Conservation (phyloP, 2,113 vertebrate species). For the Cavia porcellus region DNA sequence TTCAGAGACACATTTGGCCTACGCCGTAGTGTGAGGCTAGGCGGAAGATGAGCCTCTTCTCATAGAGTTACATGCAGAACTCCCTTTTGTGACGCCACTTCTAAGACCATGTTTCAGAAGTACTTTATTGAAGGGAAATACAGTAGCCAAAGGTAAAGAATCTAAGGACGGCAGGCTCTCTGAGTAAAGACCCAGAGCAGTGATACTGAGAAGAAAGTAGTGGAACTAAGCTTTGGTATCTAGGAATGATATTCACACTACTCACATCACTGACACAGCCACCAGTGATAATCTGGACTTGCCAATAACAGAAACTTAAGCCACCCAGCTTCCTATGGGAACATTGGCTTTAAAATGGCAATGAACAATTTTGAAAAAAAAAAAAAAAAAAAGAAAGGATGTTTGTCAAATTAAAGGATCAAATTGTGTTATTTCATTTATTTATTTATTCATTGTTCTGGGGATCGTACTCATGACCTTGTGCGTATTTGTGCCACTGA, state of each 20-base stretch:
- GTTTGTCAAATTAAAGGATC: constrained; percentile 43
- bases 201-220: neutral
- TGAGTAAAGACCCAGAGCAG: neutral
- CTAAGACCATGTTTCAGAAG: neutral
- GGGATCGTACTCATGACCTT: too few relatives aligned
- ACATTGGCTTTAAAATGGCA: constrained; percentile 42
- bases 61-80: neutral
- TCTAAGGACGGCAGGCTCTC: constrained; percentile 6
- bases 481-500: too few relatives aligned
- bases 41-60: neutral
- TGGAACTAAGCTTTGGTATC: constrained; percentile 17
- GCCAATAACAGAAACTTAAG: constrained; percentile 35
- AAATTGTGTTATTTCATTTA: neutral
- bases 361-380: constrained; percentile 29
- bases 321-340: neutral
- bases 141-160: neutral
- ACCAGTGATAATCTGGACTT: constrained; percentile 42
- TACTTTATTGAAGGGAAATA: neutral
- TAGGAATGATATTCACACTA: neutral
- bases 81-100: neutral
- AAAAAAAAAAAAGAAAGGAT: neutral
- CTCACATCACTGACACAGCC: neutral
- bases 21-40: neutral
- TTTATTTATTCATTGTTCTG: too few relatives aligned
- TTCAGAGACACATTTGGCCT: neutral